These are phyloP conservation scores for Trichogramma pretiosum DNA, from an alignment of 1,140 invertebrate species.

Conservation along the genomic window DNA sequence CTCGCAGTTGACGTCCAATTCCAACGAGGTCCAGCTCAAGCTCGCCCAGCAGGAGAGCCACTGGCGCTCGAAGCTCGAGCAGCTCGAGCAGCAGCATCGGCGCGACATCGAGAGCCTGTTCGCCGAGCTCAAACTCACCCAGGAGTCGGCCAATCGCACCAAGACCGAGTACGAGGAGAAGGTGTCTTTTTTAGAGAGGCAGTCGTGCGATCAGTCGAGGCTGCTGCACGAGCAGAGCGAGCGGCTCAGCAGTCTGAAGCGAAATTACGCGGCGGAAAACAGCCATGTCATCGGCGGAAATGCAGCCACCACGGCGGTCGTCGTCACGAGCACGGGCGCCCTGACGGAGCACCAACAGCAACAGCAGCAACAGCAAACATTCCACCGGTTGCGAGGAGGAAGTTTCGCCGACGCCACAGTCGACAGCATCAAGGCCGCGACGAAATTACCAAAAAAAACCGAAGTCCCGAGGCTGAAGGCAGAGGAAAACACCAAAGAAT, in stretches of 20 bases:
- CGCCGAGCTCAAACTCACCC: slow-evolving; percentile 35
- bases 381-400: neutral
- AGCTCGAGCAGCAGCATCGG: slow-evolving; percentile 36
- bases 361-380: neutral
- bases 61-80: slow-evolving; percentile 39
- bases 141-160: slow-evolving; percentile 29
- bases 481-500: slow-evolving; percentile 1
- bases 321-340: neutral
- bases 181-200: slow-evolving; percentile 35
- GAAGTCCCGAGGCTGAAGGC: neutral
- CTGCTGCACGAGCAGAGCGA: slow-evolving; percentile 34
- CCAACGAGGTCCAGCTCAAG: slow-evolving; percentile 39
- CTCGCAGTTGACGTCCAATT: slow-evolving; percentile 28
- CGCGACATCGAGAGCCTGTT: slow-evolving; percentile 36
- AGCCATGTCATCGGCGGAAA: too few species aligned
- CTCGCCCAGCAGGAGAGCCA: slow-evolving; percentile 37
- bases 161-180: slow-evolving; percentile 36
- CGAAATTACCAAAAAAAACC: neutral
- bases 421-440: too few species aligned
- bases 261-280: neutral
- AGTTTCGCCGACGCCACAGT: too few species aligned
- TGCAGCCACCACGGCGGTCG: too few species aligned
- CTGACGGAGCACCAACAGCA: neutral
- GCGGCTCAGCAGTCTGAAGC: slow-evolving; percentile 31
- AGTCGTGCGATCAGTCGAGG: slow-evolving; percentile 30